Base-by-base conservation (phyloP, 2,888 invertebrate species). In the Ectemnius continuus region DNA sequence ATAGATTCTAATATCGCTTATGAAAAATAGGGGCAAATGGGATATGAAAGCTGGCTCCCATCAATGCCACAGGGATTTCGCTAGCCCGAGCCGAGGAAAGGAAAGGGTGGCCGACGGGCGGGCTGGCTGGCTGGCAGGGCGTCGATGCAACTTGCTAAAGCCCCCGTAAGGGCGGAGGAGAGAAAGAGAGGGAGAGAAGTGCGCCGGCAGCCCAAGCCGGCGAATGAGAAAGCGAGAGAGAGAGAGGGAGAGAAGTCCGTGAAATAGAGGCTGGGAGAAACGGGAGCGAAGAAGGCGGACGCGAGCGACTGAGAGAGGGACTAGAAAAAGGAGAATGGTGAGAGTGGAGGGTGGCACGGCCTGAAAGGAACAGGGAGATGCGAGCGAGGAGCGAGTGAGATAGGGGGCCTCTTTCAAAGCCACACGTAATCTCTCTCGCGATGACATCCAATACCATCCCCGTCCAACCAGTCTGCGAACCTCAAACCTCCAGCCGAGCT, bases 361-460 rank as follows among this genome's bases (percentile, higher is more conserved):
- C 47, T 62, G 48, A 65, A 71, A 61, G 57, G 62, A 59, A 63
- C 61, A 52, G 70, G n/a, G 20, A 46, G 69, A 46, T 20, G 36
- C 72, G 65, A 62, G 36, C 72, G 65, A 62, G 66, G 75, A 66
- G 67, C 70, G 61, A 74, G 66, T 72, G 73, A 70, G 73, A 76
- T 58, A 52, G 77, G 60, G 36, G 67, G 72, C 76, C 76, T 88
- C 85, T 86, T 86, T 87, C 84, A 86, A 86, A 87, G 84, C 85
- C 79, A 70, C 83, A 82, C 86, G 87, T 88, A 88, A 88, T 88
- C 86, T 88, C 86, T 86, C 86, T 86, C 84, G 84, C 83, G 85
- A 85, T 87, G 88, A 87, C 87, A 88, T 87, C 85, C 87, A 87
- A 87, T 88, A 87, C 85, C 83, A 84, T 84, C 80, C 82, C 83